Evolutionary conservation across 2,888 invertebrate genomes (phyloP), one percentile per base, ranked within the genome.

Genomic region (Archips crataeganus): DNA sequence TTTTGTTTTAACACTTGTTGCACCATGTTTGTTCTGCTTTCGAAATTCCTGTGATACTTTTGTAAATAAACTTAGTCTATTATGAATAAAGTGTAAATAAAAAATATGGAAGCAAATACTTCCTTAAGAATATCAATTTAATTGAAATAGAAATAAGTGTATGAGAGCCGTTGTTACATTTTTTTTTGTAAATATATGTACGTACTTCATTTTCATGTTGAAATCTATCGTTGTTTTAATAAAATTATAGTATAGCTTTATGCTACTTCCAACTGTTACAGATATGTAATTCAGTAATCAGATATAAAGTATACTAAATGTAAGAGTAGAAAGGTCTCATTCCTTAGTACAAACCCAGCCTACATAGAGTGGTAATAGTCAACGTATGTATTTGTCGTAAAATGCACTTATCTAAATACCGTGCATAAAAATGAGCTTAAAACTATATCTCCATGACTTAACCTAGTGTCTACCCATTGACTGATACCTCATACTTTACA

Each of bases 31-130:
- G 62, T 75, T 73, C 61, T 71, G 76, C 74, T 81, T 85, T 78
- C 80, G 83, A 80, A 82, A 89, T 83, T 90, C 90, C 91, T 92
- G 91, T 92, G 91, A 92, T 92, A 90, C 87, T 89, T 89, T 87
- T 90, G 88, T 90, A 90, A 78, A 88, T 89, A 87, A 75, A 79
- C 77, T 80, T 79, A 84, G 81, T 80, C 75, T 78, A 81, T 77
- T 71, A 64, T 71, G 70, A 78, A 76, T 75, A 61, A 64, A 32
- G 23, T 71, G 54, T 67, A 71, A 15, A 75, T 71, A 61, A 71
- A 57, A 57, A 45, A 15, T 47, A 23, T 13, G 39, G 4, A 61
- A n/a, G 36, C 6, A 59, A 57, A 39, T 3, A 59, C 23, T 32
- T 57, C 3, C 57, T 66, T 23, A 61, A 9, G 2, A 49, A 10